Evolutionary conservation across 1,140 invertebrate species (phyloP), one percentile per base, ranked within the genome.

Genomic region (Zaprionus inermis): DNA sequence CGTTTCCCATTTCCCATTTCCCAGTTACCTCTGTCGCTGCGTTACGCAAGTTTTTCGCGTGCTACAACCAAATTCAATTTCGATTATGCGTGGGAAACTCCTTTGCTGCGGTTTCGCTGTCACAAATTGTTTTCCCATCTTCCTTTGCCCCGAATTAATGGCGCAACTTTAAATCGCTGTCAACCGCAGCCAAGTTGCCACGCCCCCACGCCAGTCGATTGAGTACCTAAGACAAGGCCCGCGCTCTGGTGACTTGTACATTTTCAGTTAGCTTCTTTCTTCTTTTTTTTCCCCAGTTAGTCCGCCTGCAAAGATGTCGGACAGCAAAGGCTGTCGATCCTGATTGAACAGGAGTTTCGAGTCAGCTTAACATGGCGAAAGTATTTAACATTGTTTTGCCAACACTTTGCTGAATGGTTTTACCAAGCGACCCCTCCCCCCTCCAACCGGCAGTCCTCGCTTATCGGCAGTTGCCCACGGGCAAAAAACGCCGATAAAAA

Each of bases 21-120:
- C 30, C 10, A 34, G 16, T 12, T 49, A 30, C 44, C 24, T 28
- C 24, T 28, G 32, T 28, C 55, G n/a, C n/a, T n/a, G n/a, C 44
- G 41, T 36, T 41, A 24, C 20, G 12, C 12, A 49, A 78, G 51
- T 59, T 72, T 66, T 66, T 68, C 56, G 71, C 64, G 71, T 54
- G 55, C 71, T 73, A 36, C 58, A 58, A 10, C 38, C 52, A 74
- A 78, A 86, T 72, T 64, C 65, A 70, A 78, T 81, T 86, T 77
- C 81, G 72, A 79, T 83, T 58, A 72, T 69, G 76, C 82, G 82
- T 85, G 82, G 82, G 82, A 85, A 85, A 79, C 49, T 57, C 60
- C 57, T 64, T 57, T 65, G 57, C 34, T 86, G 82, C 63, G 81
- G 81, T 80, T 83, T 77, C 54, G 57, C 72, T 65, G 49, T 73